Evolutionary conservation across 2,797 vertebrate species (phyloP), one percentile per base, ranked within the genome.

Genomic region (Mormyrops boulengeri): DNA sequence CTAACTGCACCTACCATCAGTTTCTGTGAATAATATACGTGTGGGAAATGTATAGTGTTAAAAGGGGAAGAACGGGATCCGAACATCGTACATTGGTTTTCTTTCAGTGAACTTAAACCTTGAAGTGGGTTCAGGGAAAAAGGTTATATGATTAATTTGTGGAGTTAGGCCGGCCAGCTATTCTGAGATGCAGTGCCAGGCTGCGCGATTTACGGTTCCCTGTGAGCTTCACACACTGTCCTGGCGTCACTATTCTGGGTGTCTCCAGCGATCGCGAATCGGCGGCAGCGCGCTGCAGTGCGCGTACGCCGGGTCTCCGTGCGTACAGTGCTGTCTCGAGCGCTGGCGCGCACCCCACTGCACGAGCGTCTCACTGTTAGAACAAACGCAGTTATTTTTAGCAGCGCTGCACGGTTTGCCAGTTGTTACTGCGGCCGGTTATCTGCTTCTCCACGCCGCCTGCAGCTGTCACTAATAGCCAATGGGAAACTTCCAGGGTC

Each of bases 351-450:
- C 66, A 92, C 66, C 41, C 84, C 49, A 80, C 82, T 52, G 88
- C 60, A 88, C 89, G 88, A 77, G 88, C 73, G 91, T 92, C 92
- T 94, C 93, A 91, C 93, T 91, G 90, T 92, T 90, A 92, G 94
- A 95, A 96, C 95, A 95, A 95, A 95, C 94, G 93, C 92, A 38
- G 92, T 94, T 97, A 96, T 96, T 97, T 96, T 95, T 96, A 96
- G 94, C 94, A 92, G 90, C 91, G 66, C 89, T 88, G 93, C 91
- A 94, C 94, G 94, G 92, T 94, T 93, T 94, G 93, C 94, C 95
- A 94, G 95, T 95, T 96, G 95, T 95, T 93, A 94, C 92, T 9
- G 91, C 87, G 90, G 85, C 88, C 91, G 91, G 93, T 93, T 95
- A 91, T 93, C 92, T 91, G 90, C 30, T 90, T 94, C 90, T 90